A percentile compares a stretch with the other conserved stretches of the same genome.
phyloP scores from a whole-genome alignment of 2,888 invertebrate genomes.

The Sarcophaga caerulescens region DNA sequence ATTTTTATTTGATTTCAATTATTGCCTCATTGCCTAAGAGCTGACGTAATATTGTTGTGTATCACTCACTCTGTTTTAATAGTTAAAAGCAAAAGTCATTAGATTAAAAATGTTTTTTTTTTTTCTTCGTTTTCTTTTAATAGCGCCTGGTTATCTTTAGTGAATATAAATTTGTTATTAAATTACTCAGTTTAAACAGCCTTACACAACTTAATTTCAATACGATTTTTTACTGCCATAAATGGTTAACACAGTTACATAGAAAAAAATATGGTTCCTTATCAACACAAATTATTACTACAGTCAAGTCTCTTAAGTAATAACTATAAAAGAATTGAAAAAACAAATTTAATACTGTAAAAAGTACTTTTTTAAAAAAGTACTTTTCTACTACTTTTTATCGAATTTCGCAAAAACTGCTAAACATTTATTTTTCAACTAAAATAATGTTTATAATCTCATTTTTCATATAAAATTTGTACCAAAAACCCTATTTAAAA shows the following conservation, averaged over 20 bases:
- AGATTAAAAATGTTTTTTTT: constrained; percentile 18
- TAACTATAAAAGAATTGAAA: too few species aligned
- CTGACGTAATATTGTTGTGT: constrained; percentile 38
- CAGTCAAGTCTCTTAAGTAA: too few species aligned
- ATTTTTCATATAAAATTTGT: too few species aligned
- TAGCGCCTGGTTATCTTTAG: constrained; percentile 26
- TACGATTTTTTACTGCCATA: background rate
- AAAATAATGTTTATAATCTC: background rate
- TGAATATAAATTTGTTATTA: constrained; percentile 24
- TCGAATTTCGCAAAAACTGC: background rate
- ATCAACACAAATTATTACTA: background rate
- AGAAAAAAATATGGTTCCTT: background rate
- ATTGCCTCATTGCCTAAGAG: constrained; percentile 16
- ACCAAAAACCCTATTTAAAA: too few species aligned
- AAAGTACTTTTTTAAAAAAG: background rate
- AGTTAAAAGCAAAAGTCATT: constrained; percentile 13
- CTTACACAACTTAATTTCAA: background rate
- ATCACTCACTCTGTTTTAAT: constrained; percentile 1
- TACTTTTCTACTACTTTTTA: background rate
- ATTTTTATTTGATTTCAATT: constrained; percentile 25
- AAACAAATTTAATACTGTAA: background rate
- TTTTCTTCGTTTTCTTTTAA: constrained; percentile 20
- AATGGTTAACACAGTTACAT: constrained; percentile 11
- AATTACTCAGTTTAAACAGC: background rate
- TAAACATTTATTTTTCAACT: too few species aligned